A percentile compares a stretch with the other conserved stretches of the same genome.
Conservation (phyloP, 1,140 invertebrate genomes). For the Drosophila chauvacae region DNA sequence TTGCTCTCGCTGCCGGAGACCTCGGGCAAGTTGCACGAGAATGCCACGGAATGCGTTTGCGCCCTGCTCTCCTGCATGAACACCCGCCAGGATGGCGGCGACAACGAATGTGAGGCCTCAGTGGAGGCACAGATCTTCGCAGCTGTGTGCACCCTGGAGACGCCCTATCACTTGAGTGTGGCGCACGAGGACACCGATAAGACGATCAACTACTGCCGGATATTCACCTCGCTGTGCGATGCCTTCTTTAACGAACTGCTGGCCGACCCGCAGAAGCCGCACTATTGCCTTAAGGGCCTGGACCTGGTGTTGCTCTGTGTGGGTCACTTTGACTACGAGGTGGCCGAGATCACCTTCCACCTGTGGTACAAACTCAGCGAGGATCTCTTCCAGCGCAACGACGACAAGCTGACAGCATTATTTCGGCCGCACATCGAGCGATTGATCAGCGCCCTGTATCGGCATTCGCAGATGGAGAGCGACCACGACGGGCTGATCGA, state of each 20-base stretch:
- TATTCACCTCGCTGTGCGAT: conserved; percentile 98
- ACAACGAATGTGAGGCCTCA: conserved; percentile 84
- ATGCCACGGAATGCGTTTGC: conserved; percentile 95
- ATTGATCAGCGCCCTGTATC: conserved; percentile 92
- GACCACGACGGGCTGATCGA: conserved; percentile 96
- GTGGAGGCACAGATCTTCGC: conserved; percentile 93
- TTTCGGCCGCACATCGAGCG: conserved; percentile 97
- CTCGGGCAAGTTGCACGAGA: conserved; percentile 92
- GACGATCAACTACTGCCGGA: conserved; percentile 95
- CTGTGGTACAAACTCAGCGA: conserved; percentile 98
- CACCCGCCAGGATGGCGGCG: conserved; percentile 84
- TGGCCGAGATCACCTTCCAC: conserved; percentile 98
- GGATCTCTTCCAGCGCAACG: conserved; percentile 95
- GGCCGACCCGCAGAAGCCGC: conserved; percentile 85
- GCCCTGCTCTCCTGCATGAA: conserved; percentile 92
- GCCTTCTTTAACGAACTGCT: conserved; percentile 95
- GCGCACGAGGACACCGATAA: conserved; percentile 96
- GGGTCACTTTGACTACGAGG: conserved; percentile 98
- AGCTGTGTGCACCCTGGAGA: conserved; percentile 92
- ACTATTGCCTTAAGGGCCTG: conserved; percentile 94
- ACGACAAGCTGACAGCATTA: conserved; percentile 89
- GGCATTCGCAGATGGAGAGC: conserved; percentile 95
- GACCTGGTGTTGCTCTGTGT: conserved; percentile 96
- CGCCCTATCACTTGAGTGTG: conserved; percentile 95
- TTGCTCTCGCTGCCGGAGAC: conserved; percentile 88